These are phyloP conservation scores for Uria lomvia DNA, from an alignment of 2,113 vertebrate species.

Conservation along the genomic window DNA sequence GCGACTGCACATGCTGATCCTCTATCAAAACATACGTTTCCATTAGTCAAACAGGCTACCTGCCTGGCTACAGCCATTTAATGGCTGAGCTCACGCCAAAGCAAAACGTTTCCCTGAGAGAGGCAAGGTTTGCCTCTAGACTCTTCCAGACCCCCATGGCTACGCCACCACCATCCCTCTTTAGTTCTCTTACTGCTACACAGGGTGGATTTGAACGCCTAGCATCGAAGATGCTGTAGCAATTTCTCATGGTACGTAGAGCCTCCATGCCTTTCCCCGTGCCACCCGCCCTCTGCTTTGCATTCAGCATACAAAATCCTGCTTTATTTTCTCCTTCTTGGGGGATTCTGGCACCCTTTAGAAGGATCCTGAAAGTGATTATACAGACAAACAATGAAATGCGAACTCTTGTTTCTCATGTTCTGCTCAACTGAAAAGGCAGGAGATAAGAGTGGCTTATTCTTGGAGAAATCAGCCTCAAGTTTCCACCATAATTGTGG, in stretches of 20 bases:
- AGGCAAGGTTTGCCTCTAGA: neutral
- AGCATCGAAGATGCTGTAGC: neutral
- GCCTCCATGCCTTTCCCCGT: fast-evolving
- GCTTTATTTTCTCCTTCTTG: neutral
- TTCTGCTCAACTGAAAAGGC: neutral
- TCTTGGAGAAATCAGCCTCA: neutral
- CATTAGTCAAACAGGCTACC: neutral
- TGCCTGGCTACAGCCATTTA: neutral
- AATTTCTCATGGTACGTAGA: neutral
- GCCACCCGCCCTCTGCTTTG: neutral
- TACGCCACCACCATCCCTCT: neutral
- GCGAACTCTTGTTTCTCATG: neutral
- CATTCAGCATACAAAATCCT: neutral
- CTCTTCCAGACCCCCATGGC: neutral
- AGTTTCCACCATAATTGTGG: neutral
- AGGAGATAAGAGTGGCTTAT: neutral
- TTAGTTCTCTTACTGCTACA: neutral
- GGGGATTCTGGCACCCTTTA: neutral
- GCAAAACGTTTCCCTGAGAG: neutral
- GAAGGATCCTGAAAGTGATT: conserved; percentile 13
- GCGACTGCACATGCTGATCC: neutral
- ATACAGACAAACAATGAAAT: neutral
- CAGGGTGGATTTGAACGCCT: neutral
- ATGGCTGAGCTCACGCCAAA: neutral
- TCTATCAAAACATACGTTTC: neutral